These are phyloP conservation scores for Engystomops pustulosus DNA, from an alignment of 2,113 vertebrate species.

Conservation along the genomic window DNA sequence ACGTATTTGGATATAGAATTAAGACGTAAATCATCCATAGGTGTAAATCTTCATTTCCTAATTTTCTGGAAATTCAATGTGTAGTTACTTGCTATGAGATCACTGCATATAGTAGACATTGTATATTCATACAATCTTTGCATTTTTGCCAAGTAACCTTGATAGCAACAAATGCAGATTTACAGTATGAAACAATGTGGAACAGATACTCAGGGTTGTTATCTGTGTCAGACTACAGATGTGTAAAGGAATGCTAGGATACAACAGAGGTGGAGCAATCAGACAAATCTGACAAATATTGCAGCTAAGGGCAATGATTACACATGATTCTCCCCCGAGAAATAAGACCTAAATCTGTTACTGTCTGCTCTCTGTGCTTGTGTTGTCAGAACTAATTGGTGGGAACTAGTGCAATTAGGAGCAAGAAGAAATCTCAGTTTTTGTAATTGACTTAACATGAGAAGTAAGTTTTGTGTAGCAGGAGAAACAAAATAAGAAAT, in stretches of 20 bases:
- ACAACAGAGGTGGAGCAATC: conserved; percentile 1
- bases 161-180: background rate
- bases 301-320: background rate
- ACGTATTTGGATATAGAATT: background rate
- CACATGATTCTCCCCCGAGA: background rate
- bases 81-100: background rate
- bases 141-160: background rate
- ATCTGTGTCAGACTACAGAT: conserved; percentile 23
- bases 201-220: fast-evolving
- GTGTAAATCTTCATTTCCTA: background rate
- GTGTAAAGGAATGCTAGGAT: background rate
- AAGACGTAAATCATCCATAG: background rate
- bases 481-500: background rate
- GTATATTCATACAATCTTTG: background rate
- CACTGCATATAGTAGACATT: background rate
- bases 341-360: conserved; percentile 27
- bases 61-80: background rate
- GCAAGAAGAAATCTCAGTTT: background rate
- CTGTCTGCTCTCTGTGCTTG: background rate
- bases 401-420: conserved; percentile 23
- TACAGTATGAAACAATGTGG: background rate
- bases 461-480: background rate
- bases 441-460: conserved; percentile 18
- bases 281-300: background rate
- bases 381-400: conserved; percentile 33